Percentiles rank a stretch among this genome's conserved stretches.
phyloP scores from a whole-genome alignment of 1,140 invertebrate species.

The Calephelis nemesis region DNA sequence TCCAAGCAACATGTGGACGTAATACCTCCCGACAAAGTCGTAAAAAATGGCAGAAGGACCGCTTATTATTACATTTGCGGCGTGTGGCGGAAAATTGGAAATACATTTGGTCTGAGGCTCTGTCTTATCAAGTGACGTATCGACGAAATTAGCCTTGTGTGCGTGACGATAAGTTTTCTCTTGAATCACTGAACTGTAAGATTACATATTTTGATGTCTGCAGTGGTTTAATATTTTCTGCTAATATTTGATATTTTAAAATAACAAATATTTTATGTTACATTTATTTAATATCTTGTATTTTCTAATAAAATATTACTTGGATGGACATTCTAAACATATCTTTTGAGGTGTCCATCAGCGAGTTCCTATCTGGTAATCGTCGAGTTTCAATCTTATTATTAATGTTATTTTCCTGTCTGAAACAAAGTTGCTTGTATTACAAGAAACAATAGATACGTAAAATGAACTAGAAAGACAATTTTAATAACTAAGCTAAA shows the following conservation, averaged over 20 bases:
- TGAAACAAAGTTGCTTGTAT: too few relatives aligned
- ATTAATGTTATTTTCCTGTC: too few relatives aligned
- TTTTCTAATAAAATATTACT: too few relatives aligned
- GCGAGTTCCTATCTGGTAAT: too few relatives aligned
- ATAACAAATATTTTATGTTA: too few relatives aligned
- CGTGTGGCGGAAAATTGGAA: constrained; percentile 56
- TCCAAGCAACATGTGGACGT: constrained; percentile 58
- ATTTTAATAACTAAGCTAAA: too few relatives aligned
- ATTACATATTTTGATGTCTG: constrained; percentile 19
- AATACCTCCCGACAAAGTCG: constrained; percentile 57
- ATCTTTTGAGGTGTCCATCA: too few relatives aligned
- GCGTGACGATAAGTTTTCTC: constrained; percentile 6
- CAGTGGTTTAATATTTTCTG: constrained; percentile 12
- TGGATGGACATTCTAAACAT: too few relatives aligned
- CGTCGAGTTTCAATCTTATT: too few relatives aligned
- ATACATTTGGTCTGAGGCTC: constrained; percentile 54
- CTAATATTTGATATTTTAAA: not conserved
- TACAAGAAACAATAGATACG: too few relatives aligned
- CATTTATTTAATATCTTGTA: too few relatives aligned
- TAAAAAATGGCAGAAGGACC: constrained; percentile 68
- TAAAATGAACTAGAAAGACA: too few relatives aligned
- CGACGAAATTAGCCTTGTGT: constrained; percentile 37
- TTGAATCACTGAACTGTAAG: constrained; percentile 21
- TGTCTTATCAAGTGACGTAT: constrained; percentile 45
- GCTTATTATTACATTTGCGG: constrained; percentile 61